A percentile compares a stretch with the other conserved stretches of the same genome.
Conservation (phyloP, 2,113 vertebrate species). For the Rhadina sibilatrix region DNA sequence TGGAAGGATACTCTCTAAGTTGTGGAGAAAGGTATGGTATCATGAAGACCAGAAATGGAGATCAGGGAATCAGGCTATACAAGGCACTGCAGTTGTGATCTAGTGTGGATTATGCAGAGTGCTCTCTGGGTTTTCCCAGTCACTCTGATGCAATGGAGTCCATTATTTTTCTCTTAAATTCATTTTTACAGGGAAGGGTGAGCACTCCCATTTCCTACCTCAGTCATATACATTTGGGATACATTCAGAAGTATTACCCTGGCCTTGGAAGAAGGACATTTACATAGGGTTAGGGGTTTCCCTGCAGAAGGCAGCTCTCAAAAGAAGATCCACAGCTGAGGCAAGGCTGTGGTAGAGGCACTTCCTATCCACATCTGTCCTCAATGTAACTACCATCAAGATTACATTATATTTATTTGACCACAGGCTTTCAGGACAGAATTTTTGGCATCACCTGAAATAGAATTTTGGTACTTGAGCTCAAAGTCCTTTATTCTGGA, state of each 20-base stretch:
- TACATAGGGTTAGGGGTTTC: neutral
- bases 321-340: neutral
- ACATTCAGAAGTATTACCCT: neutral
- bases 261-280: neutral
- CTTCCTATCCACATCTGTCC: neutral
- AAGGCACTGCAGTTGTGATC: neutral
- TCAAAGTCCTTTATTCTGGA: neutral
- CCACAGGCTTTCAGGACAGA: neutral
- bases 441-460: neutral
- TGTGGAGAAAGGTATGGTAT: neutral
- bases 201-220: neutral
- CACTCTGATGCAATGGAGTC: neutral
- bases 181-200: neutral
- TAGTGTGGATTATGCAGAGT: neutral
- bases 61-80: neutral
- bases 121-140: neutral
- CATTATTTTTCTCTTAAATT: neutral
- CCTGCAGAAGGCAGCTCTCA: neutral
- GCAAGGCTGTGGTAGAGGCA: neutral
- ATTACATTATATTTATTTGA: neutral
- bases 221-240: neutral
- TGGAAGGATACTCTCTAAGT: neutral
- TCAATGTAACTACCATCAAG: neutral
- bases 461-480: neutral
- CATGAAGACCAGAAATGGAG: neutral